These are phyloP conservation scores for Marmota flaviventris DNA, from an alignment of 2,113 vertebrate genomes.

Conservation along the genomic window DNA sequence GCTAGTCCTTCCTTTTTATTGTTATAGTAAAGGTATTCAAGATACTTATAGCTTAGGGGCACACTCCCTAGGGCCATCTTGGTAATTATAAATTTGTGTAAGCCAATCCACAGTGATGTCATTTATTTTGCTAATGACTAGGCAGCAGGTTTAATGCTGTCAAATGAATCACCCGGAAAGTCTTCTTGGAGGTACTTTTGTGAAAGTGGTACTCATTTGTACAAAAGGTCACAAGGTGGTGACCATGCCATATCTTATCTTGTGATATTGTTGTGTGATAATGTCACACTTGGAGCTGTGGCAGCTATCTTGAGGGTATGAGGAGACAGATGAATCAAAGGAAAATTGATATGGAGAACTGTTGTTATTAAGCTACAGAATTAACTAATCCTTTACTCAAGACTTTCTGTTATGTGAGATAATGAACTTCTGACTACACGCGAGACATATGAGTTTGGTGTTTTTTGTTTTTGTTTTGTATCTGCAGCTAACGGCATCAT, in stretches of 20 bases:
- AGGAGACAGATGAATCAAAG: background rate
- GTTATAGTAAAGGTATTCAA: background rate
- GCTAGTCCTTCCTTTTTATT: background rate
- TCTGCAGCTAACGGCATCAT: background rate
- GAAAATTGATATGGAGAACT: background rate
- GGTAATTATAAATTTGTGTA: background rate
- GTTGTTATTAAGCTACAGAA: background rate
- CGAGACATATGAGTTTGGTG: background rate
- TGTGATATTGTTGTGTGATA: background rate
- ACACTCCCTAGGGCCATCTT: background rate
- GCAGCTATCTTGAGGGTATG: background rate
- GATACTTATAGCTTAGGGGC: background rate
- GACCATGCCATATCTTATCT: background rate
- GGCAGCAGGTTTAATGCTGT: background rate
- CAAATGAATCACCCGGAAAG: background rate
- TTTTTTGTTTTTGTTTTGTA: constrained; percentile 13
- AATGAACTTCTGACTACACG: background rate
- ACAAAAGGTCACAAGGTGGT: background rate
- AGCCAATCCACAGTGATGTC: background rate
- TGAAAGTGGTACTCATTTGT: background rate
- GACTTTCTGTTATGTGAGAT: background rate
- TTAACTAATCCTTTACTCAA: background rate
- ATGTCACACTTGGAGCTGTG: background rate
- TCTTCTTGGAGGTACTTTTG: background rate
- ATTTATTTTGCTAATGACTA: background rate